Percentiles rank a stretch among this genome's conserved stretches.
Evolutionary conservation across 2,797 vertebrate genomes (phyloP).

Genomic region (Tolypeutes matacus): DNA sequence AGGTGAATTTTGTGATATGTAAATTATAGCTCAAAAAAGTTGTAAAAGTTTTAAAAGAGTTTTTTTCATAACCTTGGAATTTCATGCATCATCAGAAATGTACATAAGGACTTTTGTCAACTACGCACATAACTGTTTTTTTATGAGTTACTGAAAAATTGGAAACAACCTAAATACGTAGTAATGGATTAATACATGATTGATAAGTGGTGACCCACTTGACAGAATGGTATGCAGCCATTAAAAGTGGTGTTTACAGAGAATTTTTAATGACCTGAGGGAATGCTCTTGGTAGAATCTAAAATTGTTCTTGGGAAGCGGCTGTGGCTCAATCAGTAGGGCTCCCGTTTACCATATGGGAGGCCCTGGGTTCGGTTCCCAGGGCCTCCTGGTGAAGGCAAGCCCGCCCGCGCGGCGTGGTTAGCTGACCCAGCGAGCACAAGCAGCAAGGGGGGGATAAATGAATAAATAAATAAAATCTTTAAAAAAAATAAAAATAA

Average conservation of each 20-base stretch:
- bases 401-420: too few relatives aligned
- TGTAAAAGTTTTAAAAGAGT: conserved; percentile 51
- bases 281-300: neutral
- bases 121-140: neutral
- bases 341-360: too few relatives aligned
- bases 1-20: neutral
- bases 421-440: too few relatives aligned
- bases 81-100: conserved; percentile 24
- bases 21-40: conserved; percentile 40
- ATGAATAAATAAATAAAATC: too few relatives aligned
- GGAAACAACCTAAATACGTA: conserved; percentile 17
- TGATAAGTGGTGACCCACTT: neutral
- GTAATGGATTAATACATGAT: conserved; percentile 36
- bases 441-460: too few relatives aligned
- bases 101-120: neutral
- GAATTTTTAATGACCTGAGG: neutral
- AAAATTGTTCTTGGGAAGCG: conserved; percentile 24
- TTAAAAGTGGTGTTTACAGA: neutral
- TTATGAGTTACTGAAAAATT: conserved; percentile 49
- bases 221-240: neutral
- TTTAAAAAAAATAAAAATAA: too few relatives aligned
- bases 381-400: too few relatives aligned
- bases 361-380: too few relatives aligned
- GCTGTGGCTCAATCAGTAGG: too few relatives aligned
- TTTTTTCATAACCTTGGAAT: conserved; percentile 12